A percentile compares a stretch with the other conserved stretches of the same genome.
phyloP scores from a whole-genome alignment of 2,888 invertebrate genomes.

The Nephrocerus scutellatus region DNA sequence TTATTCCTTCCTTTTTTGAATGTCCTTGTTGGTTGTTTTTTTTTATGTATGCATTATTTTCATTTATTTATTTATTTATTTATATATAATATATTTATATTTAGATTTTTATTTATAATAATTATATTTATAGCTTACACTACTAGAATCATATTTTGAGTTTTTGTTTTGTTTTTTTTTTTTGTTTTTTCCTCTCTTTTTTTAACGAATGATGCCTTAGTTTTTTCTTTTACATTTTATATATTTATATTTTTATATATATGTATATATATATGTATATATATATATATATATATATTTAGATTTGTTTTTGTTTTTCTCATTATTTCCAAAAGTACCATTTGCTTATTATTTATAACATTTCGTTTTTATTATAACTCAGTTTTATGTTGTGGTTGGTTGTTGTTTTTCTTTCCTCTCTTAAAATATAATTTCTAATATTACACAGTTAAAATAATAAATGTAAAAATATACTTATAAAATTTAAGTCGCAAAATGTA shows the following conservation, averaged over 20 bases:
- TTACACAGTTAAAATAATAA: slow-evolving; percentile 23
- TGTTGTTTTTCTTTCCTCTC: too few relatives aligned
- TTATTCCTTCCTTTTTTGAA: too few relatives aligned
- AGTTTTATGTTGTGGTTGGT: too few relatives aligned
- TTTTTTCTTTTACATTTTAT: slow-evolving; percentile 16
- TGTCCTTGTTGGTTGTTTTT: too few relatives aligned
- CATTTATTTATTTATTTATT: too few relatives aligned
- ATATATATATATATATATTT: neutral
- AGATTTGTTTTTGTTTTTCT: neutral
- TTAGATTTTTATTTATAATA: slow-evolving; percentile 19
- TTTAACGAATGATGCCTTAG: slow-evolving; percentile 21
- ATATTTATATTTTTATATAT: slow-evolving; percentile 16
- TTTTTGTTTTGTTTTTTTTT: slow-evolving; percentile 7
- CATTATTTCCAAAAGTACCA: slow-evolving; percentile 20
- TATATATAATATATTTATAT: too few relatives aligned
- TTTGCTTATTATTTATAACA: slow-evolving; percentile 17
- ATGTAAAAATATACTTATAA: slow-evolving; percentile 23
- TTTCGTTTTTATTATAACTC: too few relatives aligned
- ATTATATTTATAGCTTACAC: slow-evolving; percentile 23
- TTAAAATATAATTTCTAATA: slow-evolving; percentile 22
- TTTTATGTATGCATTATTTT: too few relatives aligned
- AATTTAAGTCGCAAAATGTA: slow-evolving; percentile 22
- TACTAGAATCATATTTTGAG: slow-evolving; percentile 16
- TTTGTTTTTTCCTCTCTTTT: slow-evolving; percentile 12
- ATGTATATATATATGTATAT: neutral